Evolutionary conservation across 2,797 vertebrate genomes (phyloP).

Genomic region (Champsocephalus esox): DNA sequence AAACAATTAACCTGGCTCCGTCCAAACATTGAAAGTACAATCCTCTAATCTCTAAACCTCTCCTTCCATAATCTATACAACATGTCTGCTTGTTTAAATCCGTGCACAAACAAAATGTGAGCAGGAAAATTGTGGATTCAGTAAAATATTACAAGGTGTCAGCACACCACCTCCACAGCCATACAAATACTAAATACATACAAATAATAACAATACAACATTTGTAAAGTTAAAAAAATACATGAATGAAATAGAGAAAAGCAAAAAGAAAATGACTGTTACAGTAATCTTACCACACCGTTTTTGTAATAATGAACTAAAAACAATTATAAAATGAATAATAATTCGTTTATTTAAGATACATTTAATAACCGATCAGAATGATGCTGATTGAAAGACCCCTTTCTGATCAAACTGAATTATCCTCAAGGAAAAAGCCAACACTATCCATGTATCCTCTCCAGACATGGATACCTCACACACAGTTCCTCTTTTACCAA

Average conservation of each 20-base stretch:
- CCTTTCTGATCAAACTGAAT: neutral
- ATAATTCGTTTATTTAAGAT: neutral
- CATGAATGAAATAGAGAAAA: no score
- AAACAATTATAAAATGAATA: neutral
- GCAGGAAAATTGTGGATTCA: neutral
- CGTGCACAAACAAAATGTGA: no score
- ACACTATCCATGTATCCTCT: neutral
- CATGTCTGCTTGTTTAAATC: neutral
- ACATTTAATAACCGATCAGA: neutral
- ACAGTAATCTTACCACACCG: no score
- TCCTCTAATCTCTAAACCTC: neutral
- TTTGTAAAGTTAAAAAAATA: no score
- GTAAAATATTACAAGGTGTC: no score
- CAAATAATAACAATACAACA: no score
- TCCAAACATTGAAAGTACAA: neutral
- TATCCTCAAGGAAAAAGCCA: neutral
- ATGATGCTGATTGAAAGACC: neutral
- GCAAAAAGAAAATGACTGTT: no score
- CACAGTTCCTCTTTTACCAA: neutral
- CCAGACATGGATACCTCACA: neutral
- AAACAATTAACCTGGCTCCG: neutral
- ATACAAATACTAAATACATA: no score
- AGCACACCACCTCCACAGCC: no score
- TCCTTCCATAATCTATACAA: neutral
- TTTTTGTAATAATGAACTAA: no score